Evolutionary conservation across 1,140 invertebrate species (phyloP), one percentile per base, ranked within the genome.

Genomic region (Oedothorax gibbosus): DNA sequence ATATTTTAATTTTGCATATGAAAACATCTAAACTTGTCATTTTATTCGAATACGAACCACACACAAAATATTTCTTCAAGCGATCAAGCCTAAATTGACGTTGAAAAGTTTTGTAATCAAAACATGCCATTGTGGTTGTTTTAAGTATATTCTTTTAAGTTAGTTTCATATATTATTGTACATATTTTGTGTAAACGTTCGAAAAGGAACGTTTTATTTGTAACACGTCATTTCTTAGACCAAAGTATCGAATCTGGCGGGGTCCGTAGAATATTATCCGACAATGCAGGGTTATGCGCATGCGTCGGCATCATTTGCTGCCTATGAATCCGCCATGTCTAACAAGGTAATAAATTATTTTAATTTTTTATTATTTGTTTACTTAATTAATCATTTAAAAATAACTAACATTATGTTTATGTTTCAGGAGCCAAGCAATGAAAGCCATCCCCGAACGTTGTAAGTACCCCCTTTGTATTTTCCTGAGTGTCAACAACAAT

Each of bases 261-360:
- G 75, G 21, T 64, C 75, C 10, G 60, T 77, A 50, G 35, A 50
- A 60, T 77, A 77, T 65, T 77, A 51, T 65, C 75, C 75, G 49
- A 64, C 60, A 64, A 77, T 77, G 75, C 60, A 71, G 50, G 69
- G 69, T n/a, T 82, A 72, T 60, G 80, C 81, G 81, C 81, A 84
- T 84, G 81, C 81, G 81, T 76, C 73, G 49, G 69, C 81, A 35
- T 66, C 71, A 60, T 73, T 75, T 53, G 53, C 57, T 18, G 66
- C 65, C 8, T 75, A 76, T 62, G 81, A 76, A 66, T 84, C 73
- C 85, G 85, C 85, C 85, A 86, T 86, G 85, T 86, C 85, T 66
- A 82, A 76, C 57, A 77, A 86, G 78, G 85, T 86, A 86, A 14
- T 49, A 49, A 77, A 57, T 56, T 68, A 62, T 18, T 66, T 56